Conservation (phyloP, 2,113 vertebrate genomes). For the Saguinus midas region DNA sequence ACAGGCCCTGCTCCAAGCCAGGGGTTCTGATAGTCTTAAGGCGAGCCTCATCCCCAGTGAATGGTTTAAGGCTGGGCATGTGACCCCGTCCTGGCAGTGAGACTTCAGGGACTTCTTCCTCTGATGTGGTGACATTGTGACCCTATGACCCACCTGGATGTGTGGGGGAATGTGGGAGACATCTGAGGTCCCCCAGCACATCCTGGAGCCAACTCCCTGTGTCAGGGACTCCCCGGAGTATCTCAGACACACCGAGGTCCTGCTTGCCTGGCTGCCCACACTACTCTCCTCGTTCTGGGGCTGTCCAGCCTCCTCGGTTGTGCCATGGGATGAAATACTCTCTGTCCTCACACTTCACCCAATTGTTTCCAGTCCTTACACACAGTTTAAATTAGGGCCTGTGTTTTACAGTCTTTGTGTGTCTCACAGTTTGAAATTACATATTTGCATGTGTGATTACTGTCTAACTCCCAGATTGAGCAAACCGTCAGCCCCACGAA, state of each 20-base stretch:
- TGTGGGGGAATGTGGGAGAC: background rate
- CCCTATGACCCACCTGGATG: background rate
- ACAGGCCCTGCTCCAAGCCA: background rate
- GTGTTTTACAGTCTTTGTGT: background rate
- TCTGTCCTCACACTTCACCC: background rate
- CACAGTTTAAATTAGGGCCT: background rate
- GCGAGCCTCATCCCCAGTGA: background rate
- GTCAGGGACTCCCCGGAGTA: background rate
- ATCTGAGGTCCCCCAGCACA: background rate
- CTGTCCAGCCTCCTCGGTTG: no score
- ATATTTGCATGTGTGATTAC: background rate
- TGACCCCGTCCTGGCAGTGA: background rate
- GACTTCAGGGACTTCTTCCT: background rate
- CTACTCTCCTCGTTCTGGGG: background rate
- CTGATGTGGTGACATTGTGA: background rate
- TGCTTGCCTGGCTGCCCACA: background rate
- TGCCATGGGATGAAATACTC: background rate
- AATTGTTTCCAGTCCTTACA: background rate
- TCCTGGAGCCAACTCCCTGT: background rate
- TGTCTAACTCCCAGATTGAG: background rate
- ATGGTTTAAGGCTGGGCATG: background rate
- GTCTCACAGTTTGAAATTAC: background rate
- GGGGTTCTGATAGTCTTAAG: background rate
- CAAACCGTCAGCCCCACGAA: background rate
- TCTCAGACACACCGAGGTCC: rapidly evolving